Evolutionary conservation across 2,113 vertebrate genomes (phyloP).

Genomic region (Cebidichthys violaceus): DNA sequence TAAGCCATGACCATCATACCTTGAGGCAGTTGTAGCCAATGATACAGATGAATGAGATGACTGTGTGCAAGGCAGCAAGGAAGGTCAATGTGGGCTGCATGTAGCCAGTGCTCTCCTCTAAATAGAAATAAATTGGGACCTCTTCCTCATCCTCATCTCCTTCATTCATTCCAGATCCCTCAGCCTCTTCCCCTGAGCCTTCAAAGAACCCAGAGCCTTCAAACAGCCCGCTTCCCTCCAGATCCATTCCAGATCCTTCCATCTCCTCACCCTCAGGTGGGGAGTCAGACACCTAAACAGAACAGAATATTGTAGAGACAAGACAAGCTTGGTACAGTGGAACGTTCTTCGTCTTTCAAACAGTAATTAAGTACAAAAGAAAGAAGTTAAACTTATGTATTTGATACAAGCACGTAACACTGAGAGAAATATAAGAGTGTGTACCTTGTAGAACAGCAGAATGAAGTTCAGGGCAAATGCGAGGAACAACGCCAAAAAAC

Average conservation of each 20-base stretch:
- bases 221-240: conserved; percentile 79
- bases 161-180: conserved; percentile 84
- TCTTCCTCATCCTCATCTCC: conserved; percentile 87
- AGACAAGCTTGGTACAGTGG: neutral
- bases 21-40: conserved; percentile 98
- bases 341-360: neutral
- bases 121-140: conserved; percentile 89
- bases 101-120: conserved; percentile 96
- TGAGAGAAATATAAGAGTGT: neutral
- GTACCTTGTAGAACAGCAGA: conserved; percentile 93
- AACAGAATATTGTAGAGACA: neutral
- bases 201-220: conserved; percentile 83
- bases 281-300: conserved; percentile 88
- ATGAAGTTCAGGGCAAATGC: conserved; percentile 96
- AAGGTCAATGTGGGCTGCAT: conserved; percentile 91
- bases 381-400: neutral
- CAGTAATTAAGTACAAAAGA: neutral
- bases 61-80: conserved; percentile 88
- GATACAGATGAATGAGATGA: conserved; percentile 95
- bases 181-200: conserved; percentile 78
- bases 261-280: conserved; percentile 83
- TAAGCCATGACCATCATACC: conserved; percentile 69
- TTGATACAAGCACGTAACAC: neutral
- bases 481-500: conserved; percentile 92
- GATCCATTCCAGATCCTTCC: conserved; percentile 72